These are phyloP conservation scores for Punctoribates punctum DNA, from an alignment of 2,888 invertebrate species.

Conservation along the genomic window DNA sequence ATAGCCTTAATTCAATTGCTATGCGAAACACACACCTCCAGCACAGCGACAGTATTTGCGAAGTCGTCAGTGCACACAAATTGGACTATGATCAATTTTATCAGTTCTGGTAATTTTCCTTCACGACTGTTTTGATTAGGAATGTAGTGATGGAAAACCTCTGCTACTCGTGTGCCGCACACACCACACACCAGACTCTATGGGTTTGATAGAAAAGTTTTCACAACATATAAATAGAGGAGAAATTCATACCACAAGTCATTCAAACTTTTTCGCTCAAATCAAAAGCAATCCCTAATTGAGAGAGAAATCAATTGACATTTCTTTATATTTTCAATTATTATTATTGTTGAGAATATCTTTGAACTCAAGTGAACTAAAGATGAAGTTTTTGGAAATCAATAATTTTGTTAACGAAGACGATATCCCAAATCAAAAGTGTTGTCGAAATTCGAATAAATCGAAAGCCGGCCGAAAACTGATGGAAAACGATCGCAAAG, in stretches of 20 bases:
- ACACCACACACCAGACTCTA: no score
- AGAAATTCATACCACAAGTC: not conserved
- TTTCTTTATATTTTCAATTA: not conserved
- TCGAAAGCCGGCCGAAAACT: not conserved
- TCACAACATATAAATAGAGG: constrained; percentile 1
- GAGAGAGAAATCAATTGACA: not conserved
- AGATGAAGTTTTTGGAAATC: constrained; percentile 3
- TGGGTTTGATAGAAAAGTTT: no score
- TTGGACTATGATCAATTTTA: no score
- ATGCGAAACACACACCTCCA: no score
- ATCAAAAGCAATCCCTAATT: not conserved
- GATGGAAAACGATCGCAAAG: constrained; percentile 1
- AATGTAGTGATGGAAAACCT: no score
- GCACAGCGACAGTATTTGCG: no score
- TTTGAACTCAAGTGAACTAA: not conserved
- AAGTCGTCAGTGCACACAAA: no score
- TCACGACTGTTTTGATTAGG: no score
- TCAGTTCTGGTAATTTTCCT: no score
- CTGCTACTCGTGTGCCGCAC: no score
- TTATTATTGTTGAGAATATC: not conserved
- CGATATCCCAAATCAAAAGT: constrained; percentile 7
- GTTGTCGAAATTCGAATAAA: not conserved
- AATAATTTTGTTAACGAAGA: constrained; percentile 21
- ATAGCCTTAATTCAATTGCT: no score
- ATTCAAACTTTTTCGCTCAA: constrained; percentile 5